These are phyloP conservation scores for Schizothorax lantsangensis DNA, from an alignment of 2,797 vertebrate genomes.

Conservation along the genomic window DNA sequence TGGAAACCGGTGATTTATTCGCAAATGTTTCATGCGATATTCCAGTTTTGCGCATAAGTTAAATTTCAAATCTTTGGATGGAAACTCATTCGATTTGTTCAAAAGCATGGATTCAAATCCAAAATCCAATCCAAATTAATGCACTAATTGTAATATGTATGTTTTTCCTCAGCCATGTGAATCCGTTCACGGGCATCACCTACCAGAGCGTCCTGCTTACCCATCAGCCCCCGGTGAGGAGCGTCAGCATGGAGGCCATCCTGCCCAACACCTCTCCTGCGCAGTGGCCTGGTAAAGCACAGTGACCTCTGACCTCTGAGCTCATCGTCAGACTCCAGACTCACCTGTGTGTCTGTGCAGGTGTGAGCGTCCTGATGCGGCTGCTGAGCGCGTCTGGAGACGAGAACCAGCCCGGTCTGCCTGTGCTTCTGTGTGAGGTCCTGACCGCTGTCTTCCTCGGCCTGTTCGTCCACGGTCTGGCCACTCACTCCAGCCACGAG, in stretches of 20 bases:
- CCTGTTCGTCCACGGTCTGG: constrained; percentile 94
- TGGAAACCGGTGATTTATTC: too few species aligned
- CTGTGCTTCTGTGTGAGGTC: constrained; percentile 94
- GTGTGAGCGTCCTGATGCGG: constrained; percentile 84
- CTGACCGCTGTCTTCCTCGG: constrained; percentile 94
- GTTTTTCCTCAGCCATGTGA: constrained; percentile 83
- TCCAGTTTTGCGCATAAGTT: too few species aligned
- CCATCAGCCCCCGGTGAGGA: constrained; percentile 81
- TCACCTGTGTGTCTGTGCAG: constrained; percentile 69
- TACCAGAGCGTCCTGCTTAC: constrained; percentile 93
- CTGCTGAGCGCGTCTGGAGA: constrained; percentile 91
- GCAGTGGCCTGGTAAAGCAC: constrained; percentile 93
- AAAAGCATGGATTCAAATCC: neutral
- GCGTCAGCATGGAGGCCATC: constrained; percentile 85
- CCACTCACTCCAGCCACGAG: constrained; percentile 94
- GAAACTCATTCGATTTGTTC: neutral
- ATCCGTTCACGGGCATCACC: constrained; percentile 92
- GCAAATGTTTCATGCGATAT: too few species aligned
- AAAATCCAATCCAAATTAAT: too few species aligned
- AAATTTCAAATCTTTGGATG: too few species aligned
- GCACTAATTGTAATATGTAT: neutral
- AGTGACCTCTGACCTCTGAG: neutral
- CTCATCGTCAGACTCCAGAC: neutral
- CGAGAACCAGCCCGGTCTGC: constrained; percentile 90
- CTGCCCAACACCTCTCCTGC: constrained; percentile 91